phyloP scores from a whole-genome alignment of 2,113 vertebrate species.

The Ciconia maguari region DNA sequence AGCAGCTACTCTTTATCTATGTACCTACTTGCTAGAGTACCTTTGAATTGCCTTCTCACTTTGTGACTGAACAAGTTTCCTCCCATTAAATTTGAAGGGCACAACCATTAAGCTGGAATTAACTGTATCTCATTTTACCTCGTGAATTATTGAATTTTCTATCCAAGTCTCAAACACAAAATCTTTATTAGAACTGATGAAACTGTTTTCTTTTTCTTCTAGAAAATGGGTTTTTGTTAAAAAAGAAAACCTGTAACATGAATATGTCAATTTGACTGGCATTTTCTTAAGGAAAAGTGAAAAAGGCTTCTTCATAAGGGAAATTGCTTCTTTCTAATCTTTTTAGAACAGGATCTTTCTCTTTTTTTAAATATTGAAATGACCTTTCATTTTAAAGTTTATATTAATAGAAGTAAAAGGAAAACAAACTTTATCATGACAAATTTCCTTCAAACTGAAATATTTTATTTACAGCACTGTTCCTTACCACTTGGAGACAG shows the following conservation, averaged over 20 bases:
- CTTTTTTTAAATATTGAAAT: not conserved
- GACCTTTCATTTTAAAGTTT: not conserved
- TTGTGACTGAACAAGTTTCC: not conserved
- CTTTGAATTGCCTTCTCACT: not conserved
- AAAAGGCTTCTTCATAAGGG: not conserved
- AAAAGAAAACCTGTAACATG: not conserved
- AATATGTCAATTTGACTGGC: not conserved
- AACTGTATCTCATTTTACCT: not conserved
- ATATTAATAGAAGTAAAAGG: not conserved
- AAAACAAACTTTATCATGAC: not conserved
- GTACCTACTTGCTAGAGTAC: not conserved
- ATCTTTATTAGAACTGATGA: not conserved
- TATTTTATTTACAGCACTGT: not conserved
- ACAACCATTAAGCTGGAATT: not conserved
- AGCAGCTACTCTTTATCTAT: not conserved
- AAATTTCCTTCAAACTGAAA: not conserved
- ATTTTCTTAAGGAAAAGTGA: not conserved
- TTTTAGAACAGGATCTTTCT: not conserved
- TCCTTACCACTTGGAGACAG: not conserved
- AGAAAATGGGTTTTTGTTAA: not conserved
- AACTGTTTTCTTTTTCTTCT: not conserved
- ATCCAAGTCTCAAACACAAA: not conserved
- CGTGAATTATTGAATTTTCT: slow-evolving; percentile 32
- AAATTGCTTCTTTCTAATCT: not conserved
- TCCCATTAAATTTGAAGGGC: not conserved